A percentile compares a stretch with the other conserved stretches of the same genome.
phyloP scores from a whole-genome alignment of 2,797 vertebrate species.

The Acrocephalus scirpaceus region DNA sequence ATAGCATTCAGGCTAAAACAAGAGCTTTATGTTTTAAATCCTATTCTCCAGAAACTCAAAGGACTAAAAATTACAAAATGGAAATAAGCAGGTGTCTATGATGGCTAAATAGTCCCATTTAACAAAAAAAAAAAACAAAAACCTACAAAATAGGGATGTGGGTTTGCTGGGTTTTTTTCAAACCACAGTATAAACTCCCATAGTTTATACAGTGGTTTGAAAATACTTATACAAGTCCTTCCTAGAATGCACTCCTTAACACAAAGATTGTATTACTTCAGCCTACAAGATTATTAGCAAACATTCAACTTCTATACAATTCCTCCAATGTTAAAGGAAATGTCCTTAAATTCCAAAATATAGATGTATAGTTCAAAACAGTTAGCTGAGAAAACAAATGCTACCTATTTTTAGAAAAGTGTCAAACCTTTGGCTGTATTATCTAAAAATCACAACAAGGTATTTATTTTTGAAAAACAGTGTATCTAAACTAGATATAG shows the following conservation, averaged over 20 bases:
- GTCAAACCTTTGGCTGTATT: background rate
- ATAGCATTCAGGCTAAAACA: background rate
- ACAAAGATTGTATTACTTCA: background rate
- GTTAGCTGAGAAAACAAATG: background rate
- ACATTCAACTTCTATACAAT: background rate
- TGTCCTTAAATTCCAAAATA: background rate
- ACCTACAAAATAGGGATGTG: background rate
- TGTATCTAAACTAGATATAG: background rate
- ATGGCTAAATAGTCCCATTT: background rate
- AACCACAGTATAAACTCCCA: background rate
- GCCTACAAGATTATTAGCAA: background rate
- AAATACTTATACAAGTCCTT: background rate
- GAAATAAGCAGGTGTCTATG: background rate
- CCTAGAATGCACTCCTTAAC: background rate
- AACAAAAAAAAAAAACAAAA: background rate
- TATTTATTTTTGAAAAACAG: background rate
- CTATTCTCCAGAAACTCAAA: background rate
- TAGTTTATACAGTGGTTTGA: no score
- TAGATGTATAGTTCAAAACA: background rate
- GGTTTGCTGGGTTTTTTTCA: background rate
- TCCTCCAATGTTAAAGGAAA: background rate
- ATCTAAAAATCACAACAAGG: background rate
- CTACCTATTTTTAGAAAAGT: background rate
- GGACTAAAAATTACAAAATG: background rate
- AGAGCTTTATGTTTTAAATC: background rate